phyloP scores from a whole-genome alignment of 2,888 invertebrate species.

The Epinotia brunnichana region DNA sequence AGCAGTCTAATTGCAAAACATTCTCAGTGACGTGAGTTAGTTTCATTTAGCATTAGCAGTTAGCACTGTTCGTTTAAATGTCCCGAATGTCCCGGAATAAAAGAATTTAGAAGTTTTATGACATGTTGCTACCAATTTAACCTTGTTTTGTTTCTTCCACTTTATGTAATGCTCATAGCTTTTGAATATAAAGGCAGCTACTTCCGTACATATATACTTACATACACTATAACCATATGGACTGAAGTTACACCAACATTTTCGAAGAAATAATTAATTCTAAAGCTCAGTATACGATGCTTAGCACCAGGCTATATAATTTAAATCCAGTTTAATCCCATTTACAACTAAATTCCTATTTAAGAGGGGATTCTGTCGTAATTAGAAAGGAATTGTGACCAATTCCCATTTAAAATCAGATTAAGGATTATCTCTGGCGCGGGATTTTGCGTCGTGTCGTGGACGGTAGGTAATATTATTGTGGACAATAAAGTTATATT shows the following conservation, averaged over 20 bases:
- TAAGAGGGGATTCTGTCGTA: not conserved
- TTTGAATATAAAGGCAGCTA: too few relatives aligned
- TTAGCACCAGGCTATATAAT: not conserved
- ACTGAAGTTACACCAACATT: not conserved
- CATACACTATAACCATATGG: not conserved
- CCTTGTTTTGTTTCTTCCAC: too few relatives aligned
- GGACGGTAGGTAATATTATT: not conserved
- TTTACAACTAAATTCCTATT: not conserved
- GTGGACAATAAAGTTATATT: not conserved
- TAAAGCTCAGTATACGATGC: not conserved
- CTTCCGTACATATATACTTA: too few relatives aligned
- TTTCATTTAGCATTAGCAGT: not conserved
- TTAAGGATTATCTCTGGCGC: not conserved
- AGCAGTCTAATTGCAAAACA: not conserved
- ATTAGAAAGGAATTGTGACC: not conserved
- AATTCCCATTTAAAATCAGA: not conserved
- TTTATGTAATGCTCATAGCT: too few relatives aligned
- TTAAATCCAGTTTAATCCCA: not conserved
- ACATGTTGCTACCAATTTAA: too few relatives aligned
- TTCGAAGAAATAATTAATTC: not conserved
- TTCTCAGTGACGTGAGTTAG: not conserved
- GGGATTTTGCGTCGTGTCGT: not conserved
- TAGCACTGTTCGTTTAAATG: too few relatives aligned
- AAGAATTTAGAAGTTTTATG: too few relatives aligned
- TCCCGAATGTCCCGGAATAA: too few relatives aligned